A percentile compares a stretch with the other conserved stretches of the same genome.
These are phyloP conservation scores for Ginglymostoma cirratum DNA, from an alignment of 2,113 vertebrate genomes.

Conservation along the genomic window DNA sequence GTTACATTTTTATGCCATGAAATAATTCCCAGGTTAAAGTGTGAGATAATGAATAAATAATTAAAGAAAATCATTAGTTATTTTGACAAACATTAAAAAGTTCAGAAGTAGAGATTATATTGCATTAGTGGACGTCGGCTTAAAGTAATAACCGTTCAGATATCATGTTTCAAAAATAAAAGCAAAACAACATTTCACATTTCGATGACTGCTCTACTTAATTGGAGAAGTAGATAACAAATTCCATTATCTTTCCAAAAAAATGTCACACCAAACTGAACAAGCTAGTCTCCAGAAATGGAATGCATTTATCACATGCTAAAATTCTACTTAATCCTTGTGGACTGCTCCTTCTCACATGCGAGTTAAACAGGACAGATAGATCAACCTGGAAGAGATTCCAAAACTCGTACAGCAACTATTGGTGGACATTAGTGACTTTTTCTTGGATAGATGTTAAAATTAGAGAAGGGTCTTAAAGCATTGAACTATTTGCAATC, in stretches of 20 bases:
- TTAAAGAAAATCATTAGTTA: background rate
- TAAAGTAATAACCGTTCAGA: background rate
- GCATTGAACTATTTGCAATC: background rate
- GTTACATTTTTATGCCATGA: background rate
- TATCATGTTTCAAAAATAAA: background rate
- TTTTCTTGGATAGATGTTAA: background rate
- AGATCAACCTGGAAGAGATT: background rate
- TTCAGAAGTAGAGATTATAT: background rate
- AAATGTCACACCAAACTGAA: background rate
- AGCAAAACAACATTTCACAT: background rate
- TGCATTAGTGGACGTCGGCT: background rate
- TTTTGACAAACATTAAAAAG: background rate
- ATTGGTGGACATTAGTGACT: background rate
- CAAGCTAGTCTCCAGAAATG: background rate
- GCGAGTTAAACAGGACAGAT: conserved; percentile 1
- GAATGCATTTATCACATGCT: conserved; percentile 32
- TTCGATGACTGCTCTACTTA: background rate
- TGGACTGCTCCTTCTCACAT: conserved; percentile 21
- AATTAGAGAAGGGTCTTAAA: background rate
- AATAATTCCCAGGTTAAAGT: background rate
- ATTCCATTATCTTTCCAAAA: background rate
- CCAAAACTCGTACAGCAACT: background rate
- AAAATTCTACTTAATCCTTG: conserved; percentile 28
- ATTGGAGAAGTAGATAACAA: conserved; percentile 3
- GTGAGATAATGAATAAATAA: background rate